phyloP scores from a whole-genome alignment of 2,888 invertebrate genomes.

The Agrochola litura region DNA sequence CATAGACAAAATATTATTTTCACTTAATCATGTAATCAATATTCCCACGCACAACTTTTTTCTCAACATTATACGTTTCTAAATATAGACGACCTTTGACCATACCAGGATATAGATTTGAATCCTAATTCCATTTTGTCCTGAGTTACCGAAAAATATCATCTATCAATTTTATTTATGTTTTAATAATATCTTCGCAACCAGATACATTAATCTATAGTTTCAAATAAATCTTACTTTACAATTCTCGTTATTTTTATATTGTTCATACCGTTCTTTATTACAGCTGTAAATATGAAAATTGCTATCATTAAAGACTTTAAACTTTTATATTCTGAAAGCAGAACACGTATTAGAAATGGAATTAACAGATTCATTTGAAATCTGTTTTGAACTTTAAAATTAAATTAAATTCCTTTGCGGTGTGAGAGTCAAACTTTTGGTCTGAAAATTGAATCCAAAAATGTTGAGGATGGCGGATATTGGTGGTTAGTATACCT shows the following conservation, averaged over 20 bases:
- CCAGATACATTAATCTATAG: constrained; percentile 14
- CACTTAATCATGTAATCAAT: neutral
- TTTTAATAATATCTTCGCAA: neutral
- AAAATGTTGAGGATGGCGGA: constrained; percentile 3
- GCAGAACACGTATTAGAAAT: constrained; percentile 35
- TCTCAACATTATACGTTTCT: neutral
- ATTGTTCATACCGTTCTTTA: constrained; percentile 41
- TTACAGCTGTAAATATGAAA: constrained; percentile 54
- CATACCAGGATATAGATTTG: neutral
- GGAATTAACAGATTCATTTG: constrained; percentile 24
- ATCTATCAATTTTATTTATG: constrained; percentile 9
- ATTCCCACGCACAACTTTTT: neutral
- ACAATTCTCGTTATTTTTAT: constrained; percentile 43
- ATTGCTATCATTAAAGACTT: constrained; percentile 37
- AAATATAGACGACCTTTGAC: neutral
- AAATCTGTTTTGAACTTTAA: constrained; percentile 24
- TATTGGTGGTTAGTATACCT: constrained; percentile 10
- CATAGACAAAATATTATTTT: neutral
- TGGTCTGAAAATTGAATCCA: constrained; percentile 16
- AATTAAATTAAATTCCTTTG: constrained; percentile 42
- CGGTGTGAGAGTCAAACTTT: neutral
- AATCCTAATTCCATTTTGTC: neutral
- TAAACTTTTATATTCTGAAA: constrained; percentile 41
- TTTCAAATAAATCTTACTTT: constrained; percentile 30
- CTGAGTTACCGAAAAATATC: constrained; percentile 10